Percentiles rank a stretch among this genome's conserved stretches.
These are phyloP conservation scores for Drosophila eohydei DNA, from an alignment of 2,888 invertebrate species.

Conservation along the genomic window DNA sequence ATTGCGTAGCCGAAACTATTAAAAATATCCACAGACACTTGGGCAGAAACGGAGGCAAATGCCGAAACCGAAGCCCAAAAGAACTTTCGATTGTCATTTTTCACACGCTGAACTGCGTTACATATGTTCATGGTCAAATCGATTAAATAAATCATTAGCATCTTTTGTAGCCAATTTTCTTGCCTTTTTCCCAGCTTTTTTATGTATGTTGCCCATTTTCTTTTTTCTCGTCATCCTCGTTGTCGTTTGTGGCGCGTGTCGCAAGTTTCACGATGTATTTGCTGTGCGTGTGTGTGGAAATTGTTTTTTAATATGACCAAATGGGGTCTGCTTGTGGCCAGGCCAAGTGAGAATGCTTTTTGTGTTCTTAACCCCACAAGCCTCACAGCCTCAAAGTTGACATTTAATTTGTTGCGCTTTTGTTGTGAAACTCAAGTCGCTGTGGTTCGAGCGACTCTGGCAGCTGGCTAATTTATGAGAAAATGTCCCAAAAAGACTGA, in stretches of 20 bases:
- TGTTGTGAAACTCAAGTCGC: slow-evolving; percentile 38
- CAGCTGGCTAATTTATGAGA: slow-evolving; percentile 58
- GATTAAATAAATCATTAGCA: slow-evolving; percentile 85
- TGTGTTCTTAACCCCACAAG: slow-evolving; percentile 5
- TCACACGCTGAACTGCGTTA: slow-evolving; percentile 67
- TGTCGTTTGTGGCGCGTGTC: slow-evolving; percentile 59
- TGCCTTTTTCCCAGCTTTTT: slow-evolving; percentile 52
- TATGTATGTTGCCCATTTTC: slow-evolving; percentile 2
- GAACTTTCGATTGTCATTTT: slow-evolving; percentile 61
- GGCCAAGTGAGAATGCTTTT: slow-evolving; percentile 44
- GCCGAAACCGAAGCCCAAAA: not conserved
- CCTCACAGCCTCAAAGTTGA: slow-evolving; percentile 46
- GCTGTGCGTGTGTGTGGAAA: slow-evolving; percentile 69
- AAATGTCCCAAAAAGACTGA: slow-evolving; percentile 21
- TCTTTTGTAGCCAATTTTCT: slow-evolving; percentile 84
- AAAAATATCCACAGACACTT: slow-evolving; percentile 75
- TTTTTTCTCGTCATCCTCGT: slow-evolving; percentile 4
- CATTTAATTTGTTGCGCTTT: slow-evolving; percentile 75
- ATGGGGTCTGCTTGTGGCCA: slow-evolving; percentile 27
- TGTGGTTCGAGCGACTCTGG: slow-evolving; percentile 33
- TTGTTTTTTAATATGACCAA: slow-evolving; percentile 82
- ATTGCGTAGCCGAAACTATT: slow-evolving; percentile 75
- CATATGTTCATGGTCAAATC: slow-evolving; percentile 85
- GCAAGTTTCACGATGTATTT: slow-evolving; percentile 65
- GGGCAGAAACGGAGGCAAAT: slow-evolving; percentile 2